Percentiles rank a stretch among this genome's conserved stretches.
phyloP scores from a whole-genome alignment of 2,113 vertebrate genomes.

The Arvicanthis niloticus region DNA sequence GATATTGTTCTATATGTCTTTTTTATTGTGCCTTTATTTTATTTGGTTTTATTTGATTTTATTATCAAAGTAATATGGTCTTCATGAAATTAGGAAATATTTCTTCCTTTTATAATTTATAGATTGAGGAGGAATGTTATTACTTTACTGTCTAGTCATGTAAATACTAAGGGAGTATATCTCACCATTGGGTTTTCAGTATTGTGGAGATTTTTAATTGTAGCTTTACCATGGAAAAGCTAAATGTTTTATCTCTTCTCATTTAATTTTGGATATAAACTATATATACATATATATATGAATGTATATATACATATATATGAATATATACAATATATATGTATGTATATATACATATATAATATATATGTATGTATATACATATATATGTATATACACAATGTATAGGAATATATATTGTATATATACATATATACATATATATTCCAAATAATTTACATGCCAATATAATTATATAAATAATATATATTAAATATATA shows the following conservation, averaged over 20 bases:
- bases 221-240: neutral
- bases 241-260: neutral
- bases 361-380: no score
- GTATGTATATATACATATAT: no score
- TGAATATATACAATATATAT: no score
- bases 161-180: neutral
- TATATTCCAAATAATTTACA: no score
- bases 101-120: neutral
- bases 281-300: no score
- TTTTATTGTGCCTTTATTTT: neutral
- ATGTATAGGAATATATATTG: no score
- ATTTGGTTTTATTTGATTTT: neutral
- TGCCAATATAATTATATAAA: no score
- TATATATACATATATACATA: no score
- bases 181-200: neutral
- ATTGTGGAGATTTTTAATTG: neutral
- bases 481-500: no score
- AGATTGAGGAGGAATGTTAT: no score
- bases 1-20: neutral
- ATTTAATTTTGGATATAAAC: neutral
- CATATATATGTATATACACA: no score
- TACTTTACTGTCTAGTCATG: neutral
- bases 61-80: neutral
- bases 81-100: neutral
- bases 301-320: no score